Conservation (phyloP, 1,140 invertebrate species). For the Monochamus saltuarius region DNA sequence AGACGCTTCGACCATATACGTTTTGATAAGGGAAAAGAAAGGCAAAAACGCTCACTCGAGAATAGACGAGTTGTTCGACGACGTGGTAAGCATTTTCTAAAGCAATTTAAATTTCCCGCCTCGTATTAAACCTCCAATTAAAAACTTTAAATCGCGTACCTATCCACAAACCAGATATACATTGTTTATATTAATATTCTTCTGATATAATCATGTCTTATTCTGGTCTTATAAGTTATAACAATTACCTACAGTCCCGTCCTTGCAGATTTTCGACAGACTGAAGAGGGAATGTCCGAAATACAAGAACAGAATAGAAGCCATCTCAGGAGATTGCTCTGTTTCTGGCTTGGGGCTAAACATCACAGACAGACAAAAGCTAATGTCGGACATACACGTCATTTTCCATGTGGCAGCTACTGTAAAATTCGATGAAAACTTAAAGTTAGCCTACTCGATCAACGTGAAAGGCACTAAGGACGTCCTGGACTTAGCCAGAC, state of each 20-base stretch:
- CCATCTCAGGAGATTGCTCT: slow-evolving; percentile 51
- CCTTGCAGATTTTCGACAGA: slow-evolving; percentile 32
- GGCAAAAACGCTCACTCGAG: slow-evolving; percentile 64
- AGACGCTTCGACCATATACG: slow-evolving; percentile 70
- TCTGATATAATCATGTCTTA: no score
- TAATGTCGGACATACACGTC: slow-evolving; percentile 65
- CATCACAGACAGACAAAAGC: slow-evolving; percentile 55
- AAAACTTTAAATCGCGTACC: no score
- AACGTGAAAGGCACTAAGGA: slow-evolving; percentile 65
- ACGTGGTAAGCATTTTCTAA: slow-evolving; percentile 59
- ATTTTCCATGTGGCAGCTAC: slow-evolving; percentile 90
- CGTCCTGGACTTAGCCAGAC: slow-evolving; percentile 60
- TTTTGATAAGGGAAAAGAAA: slow-evolving; percentile 77
- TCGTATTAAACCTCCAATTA: no score
- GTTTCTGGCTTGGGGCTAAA: slow-evolving; percentile 62
- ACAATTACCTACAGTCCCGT: no score
- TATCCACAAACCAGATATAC: no score
- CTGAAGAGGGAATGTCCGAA: slow-evolving; percentile 44
- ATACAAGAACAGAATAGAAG: slow-evolving; percentile 49
- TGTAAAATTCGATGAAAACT: slow-evolving; percentile 82
- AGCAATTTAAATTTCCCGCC: no score
- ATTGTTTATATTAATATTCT: no score
- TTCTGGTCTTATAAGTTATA: no score
- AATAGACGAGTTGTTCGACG: slow-evolving; percentile 63
- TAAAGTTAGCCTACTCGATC: slow-evolving; percentile 63